Conservation (phyloP, 2,888 invertebrate genomes). For the Neria commutata region DNA sequence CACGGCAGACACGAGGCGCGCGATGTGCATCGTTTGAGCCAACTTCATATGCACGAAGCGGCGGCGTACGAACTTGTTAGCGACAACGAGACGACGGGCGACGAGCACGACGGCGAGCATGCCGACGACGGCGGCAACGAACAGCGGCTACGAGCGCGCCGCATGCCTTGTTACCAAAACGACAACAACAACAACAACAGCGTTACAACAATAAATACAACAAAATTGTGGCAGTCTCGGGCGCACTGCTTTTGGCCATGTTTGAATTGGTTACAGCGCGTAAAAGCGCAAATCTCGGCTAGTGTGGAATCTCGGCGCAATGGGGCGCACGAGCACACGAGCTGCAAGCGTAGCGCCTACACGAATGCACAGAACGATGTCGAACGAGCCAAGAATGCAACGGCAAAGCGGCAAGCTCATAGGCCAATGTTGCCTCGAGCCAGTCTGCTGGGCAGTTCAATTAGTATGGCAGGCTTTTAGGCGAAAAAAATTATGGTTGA, state of each 20-base stretch:
- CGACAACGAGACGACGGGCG: constrained; percentile 23
- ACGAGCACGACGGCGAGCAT: neutral
- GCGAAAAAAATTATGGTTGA: too few species aligned
- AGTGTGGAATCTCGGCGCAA: neutral
- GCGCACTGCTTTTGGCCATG: constrained; percentile 32
- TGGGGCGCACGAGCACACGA: neutral
- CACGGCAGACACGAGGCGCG: constrained; percentile 35
- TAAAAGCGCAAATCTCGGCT: constrained; percentile 35
- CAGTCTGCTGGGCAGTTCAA: too few species aligned
- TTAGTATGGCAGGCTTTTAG: too few species aligned
- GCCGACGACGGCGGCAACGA: neutral
- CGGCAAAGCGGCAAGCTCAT: too few species aligned
- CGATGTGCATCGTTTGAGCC: constrained; percentile 25
- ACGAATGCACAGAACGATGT: constrained; percentile 5
- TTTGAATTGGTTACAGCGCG: constrained; percentile 8
- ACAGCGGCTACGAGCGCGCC: constrained; percentile 4
- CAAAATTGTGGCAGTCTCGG: neutral
- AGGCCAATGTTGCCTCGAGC: too few species aligned
- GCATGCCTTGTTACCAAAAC: constrained; percentile 13
- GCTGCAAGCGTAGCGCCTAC: neutral
- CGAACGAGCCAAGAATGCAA: too few species aligned
- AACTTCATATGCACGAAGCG: constrained; percentile 43
- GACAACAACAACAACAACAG: constrained; percentile 31
- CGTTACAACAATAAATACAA: neutral
- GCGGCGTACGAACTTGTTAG: constrained; percentile 29